phyloP scores from a whole-genome alignment of 2,113 vertebrate species.

The Silurus asotus region DNA sequence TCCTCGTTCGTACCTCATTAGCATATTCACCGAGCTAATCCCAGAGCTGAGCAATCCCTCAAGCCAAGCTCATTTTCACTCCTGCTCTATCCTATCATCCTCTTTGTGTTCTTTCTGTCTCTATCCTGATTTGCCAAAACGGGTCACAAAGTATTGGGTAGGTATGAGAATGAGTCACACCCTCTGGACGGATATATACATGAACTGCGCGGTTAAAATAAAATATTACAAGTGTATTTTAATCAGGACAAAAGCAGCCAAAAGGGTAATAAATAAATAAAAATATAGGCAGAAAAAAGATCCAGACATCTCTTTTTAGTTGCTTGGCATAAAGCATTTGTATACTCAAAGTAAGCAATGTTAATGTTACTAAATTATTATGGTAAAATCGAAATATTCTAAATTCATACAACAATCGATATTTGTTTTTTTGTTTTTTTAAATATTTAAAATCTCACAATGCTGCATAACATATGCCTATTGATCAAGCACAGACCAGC shows the following conservation, averaged over 20 bases:
- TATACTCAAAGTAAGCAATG: not conserved
- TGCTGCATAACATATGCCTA: constrained; percentile 15
- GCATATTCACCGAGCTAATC: constrained; percentile 60
- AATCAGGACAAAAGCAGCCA: constrained; percentile 25
- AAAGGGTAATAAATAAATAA: constrained; percentile 13
- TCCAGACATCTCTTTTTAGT: not conserved
- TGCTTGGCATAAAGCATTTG: not conserved
- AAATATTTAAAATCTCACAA: not conserved
- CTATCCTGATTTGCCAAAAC: constrained; percentile 39
- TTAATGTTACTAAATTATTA: not conserved
- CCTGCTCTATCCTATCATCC: constrained; percentile 21
- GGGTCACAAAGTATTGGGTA: constrained; percentile 41
- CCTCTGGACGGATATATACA: constrained; percentile 10
- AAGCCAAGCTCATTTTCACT: constrained; percentile 43
- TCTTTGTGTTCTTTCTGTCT: constrained; percentile 2
- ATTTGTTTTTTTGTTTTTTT: not conserved
- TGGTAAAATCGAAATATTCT: not conserved
- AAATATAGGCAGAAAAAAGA: not conserved
- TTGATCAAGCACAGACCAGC: not conserved
- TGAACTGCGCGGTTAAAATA: constrained; percentile 32
- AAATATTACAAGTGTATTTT: constrained; percentile 36
- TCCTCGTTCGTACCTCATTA: constrained; percentile 49
- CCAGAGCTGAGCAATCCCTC: constrained; percentile 48
- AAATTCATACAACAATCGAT: not conserved
- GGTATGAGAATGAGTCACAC: constrained; percentile 10